Conservation (phyloP, 2,113 vertebrate genomes). For the Thalassoma bifasciatum region DNA sequence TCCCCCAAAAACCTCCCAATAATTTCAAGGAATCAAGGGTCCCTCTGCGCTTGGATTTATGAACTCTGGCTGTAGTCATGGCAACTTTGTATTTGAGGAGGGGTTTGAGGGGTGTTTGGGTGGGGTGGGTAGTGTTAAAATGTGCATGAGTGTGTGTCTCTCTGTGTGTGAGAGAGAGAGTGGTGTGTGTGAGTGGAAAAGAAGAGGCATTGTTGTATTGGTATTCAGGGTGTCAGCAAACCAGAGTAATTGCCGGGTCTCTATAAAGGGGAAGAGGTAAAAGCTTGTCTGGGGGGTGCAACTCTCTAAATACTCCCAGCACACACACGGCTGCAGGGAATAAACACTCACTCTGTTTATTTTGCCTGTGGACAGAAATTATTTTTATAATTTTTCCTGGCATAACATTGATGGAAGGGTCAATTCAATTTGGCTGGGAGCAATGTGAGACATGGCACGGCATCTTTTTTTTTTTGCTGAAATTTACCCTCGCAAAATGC, state of each 20-base stretch:
- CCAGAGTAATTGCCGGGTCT: conserved; percentile 76
- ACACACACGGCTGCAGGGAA: conserved; percentile 56
- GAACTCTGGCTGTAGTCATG: conserved; percentile 67
- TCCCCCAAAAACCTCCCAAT: conserved; percentile 43
- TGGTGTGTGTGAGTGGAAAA: conserved; percentile 29
- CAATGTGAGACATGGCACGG: conserved; percentile 59
- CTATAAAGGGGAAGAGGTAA: conserved; percentile 64
- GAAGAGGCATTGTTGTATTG: conserved; percentile 74
- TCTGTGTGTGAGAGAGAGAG: too few species aligned
- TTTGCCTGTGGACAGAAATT: conserved; percentile 60
- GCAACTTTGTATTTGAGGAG: conserved; percentile 71
- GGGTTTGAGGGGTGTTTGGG: conserved; percentile 36
- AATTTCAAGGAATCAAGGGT: conserved; percentile 75
- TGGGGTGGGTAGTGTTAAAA: conserved; percentile 40
- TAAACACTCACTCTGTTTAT: conserved; percentile 66
- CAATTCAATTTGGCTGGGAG: conserved; percentile 69
- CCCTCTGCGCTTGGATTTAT: conserved; percentile 61
- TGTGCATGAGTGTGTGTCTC: conserved; percentile 43
- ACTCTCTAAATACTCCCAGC: conserved; percentile 64
- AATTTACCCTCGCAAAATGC: conserved; percentile 1
- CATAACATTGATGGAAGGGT: conserved; percentile 48
- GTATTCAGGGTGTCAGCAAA: conserved; percentile 75
- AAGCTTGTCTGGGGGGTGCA: conserved; percentile 54
- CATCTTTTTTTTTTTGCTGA: conserved; percentile 20
- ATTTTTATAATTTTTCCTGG: conserved; percentile 51